phyloP scores from a whole-genome alignment of 2,888 invertebrate genomes.

The Heliconius cydno region DNA sequence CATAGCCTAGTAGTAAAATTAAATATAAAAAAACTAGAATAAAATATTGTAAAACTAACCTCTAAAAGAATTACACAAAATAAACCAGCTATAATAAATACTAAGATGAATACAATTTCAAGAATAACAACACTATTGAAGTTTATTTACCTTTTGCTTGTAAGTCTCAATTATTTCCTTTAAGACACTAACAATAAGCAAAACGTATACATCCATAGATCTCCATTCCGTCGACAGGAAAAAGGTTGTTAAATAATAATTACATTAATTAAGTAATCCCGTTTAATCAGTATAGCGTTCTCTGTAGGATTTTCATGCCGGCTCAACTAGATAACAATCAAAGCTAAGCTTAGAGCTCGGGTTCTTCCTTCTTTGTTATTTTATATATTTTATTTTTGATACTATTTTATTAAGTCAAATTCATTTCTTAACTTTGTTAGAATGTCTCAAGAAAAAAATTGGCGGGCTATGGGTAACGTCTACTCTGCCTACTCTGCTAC shows the following conservation, averaged over 20 bases:
- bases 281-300: constrained; percentile 26
- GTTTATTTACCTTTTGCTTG: not conserved
- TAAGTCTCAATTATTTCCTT: not conserved
- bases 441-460: too few relatives aligned
- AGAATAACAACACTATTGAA: not conserved
- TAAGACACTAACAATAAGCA: not conserved
- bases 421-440: too few relatives aligned
- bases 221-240: constrained; percentile 2
- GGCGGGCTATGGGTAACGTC: too few relatives aligned
- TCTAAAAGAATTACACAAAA: not conserved
- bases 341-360: constrained; percentile 27
- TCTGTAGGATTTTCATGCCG: constrained; percentile 17
- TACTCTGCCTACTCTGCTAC: too few relatives aligned
- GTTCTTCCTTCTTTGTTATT: constrained; percentile 2
- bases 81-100: not conserved
- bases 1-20: too few relatives aligned
- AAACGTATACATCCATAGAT: not conserved
- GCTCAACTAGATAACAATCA: constrained; percentile 24
- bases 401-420: not conserved
- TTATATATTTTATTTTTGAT: not conserved
- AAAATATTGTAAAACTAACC: not conserved
- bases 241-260: constrained; percentile 22
- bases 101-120: not conserved
- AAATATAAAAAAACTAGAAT: not conserved
- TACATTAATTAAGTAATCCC: constrained; percentile 19